These are phyloP conservation scores for Hypercompe scribonia DNA, from an alignment of 2,888 invertebrate genomes.

Conservation along the genomic window DNA sequence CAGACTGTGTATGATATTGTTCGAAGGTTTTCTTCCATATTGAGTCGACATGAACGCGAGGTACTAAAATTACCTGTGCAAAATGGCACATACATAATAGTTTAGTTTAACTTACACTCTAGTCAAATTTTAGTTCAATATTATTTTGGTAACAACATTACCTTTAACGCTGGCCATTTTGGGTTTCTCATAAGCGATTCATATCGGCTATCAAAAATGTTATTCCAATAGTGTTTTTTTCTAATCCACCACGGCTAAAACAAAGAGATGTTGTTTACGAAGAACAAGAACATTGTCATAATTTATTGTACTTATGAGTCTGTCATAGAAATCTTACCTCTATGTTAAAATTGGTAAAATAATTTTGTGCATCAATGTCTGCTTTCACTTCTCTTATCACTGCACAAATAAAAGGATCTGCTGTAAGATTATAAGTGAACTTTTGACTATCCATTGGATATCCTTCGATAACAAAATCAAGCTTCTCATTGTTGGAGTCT, in stretches of 20 bases:
- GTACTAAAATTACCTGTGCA: conserved; percentile 75
- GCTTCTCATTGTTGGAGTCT: conserved; percentile 57
- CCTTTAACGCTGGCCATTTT: conserved; percentile 78
- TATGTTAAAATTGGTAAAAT: conserved; percentile 68
- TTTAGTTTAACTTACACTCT: neutral
- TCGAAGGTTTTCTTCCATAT: conserved; percentile 75
- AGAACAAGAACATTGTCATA: neutral
- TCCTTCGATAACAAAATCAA: conserved; percentile 68
- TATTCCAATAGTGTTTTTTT: conserved; percentile 72
- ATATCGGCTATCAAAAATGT: conserved; percentile 75
- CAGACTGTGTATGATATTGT: conserved; percentile 69
- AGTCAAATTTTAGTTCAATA: neutral
- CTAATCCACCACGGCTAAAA: conserved; percentile 71
- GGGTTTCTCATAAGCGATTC: conserved; percentile 75
- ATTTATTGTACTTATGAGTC: neutral
- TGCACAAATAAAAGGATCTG: conserved; percentile 56
- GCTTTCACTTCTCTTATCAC: conserved; percentile 54
- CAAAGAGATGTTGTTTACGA: conserved; percentile 4
- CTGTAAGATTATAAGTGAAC: conserved; percentile 59
- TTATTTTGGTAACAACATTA: conserved; percentile 30
- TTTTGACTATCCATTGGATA: conserved; percentile 43
- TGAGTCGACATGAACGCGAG: conserved; percentile 70
- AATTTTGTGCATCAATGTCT: conserved; percentile 70
- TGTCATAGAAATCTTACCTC: conserved; percentile 62
- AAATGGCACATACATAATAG: conserved; percentile 6